Base-by-base conservation (phyloP, 2,888 invertebrate species). In the Macrophya annulata region DNA sequence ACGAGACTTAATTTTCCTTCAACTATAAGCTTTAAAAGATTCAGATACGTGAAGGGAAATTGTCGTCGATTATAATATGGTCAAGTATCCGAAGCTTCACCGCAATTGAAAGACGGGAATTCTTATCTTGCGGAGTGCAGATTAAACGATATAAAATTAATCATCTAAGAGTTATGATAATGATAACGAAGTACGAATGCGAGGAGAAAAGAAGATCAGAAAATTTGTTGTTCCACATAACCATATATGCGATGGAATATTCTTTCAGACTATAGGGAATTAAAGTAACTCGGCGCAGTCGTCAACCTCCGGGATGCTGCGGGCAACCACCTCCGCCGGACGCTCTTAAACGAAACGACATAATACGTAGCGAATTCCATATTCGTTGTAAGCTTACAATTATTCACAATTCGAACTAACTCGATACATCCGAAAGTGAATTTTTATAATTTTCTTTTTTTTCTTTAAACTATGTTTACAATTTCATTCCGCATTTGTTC, bases 261-360 rank as follows among this genome's bases (percentile, higher is more conserved):
- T n/a, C 21, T 21, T 72, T 10, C n/a, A 10, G 9, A 10, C n/a
- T 25, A 31, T 51, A 31, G 12, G 45, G 25, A 45, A 9, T 43
- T 25, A 43, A 21, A 51, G 31, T 77, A 77, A 51, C 51, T 55
- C 55, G 55, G 31, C 31, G 37, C 55, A n/a, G 48, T 77, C 77
- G 55, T 31, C 77, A 77, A 77, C 77, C 51, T 77, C 31, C 55
- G 12, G 77, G 55, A 77, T 77, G n/a, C 55, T 37, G 77, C 55
- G 77, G 77, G 51, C 55, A 55, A 77, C 77, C 77, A 77, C 55
- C 55, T 55, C 77, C 77, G 77, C 55, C 51, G n/a, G 77, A 25
- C 0, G 55, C 48, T 45, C n/a, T 31, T 45, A 21, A 45, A 43
- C 43, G 21, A 15, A 55, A 37, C 8, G 40, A 77, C 9, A 6